A percentile compares a stretch with the other conserved stretches of the same genome.
phyloP scores from a whole-genome alignment of 2,888 invertebrate species.

The Drosophila gaucha region DNA sequence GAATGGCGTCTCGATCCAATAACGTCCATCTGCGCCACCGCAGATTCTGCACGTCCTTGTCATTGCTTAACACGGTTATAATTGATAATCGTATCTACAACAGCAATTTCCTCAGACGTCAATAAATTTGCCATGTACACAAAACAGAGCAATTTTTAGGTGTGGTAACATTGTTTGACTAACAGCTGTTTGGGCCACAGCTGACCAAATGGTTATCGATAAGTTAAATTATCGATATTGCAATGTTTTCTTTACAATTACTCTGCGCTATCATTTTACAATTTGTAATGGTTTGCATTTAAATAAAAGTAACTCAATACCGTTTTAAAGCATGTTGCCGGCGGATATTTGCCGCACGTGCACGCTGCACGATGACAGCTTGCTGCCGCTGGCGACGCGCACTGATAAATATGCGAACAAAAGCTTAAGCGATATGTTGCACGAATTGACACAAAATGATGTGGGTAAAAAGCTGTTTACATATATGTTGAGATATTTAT shows the following conservation, averaged over 20 bases:
- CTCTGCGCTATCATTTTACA: background rate
- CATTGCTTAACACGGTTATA: constrained; percentile 34
- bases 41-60: constrained; percentile 59
- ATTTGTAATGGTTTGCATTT: constrained; percentile 12
- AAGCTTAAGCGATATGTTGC: constrained; percentile 55
- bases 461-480: constrained; percentile 37
- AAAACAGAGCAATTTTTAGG: constrained; percentile 2
- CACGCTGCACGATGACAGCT: constrained; percentile 31
- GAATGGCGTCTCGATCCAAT: constrained; percentile 59
- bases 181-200: constrained; percentile 31
- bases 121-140: constrained; percentile 25
- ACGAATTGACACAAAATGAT: constrained; percentile 64
- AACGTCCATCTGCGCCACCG: constrained; percentile 49
- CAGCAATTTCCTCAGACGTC: background rate
- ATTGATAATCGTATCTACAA: constrained; percentile 11
- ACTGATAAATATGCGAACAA: constrained; percentile 45
- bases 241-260: background rate
- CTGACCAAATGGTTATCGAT: constrained; percentile 13
- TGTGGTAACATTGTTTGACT: constrained; percentile 26
- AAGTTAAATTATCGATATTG: background rate
- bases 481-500: background rate
- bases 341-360: constrained; percentile 63
- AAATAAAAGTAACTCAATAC: background rate
- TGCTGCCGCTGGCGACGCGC: constrained; percentile 41
- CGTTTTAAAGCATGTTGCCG: constrained; percentile 39